Evolutionary conservation across 1,140 invertebrate genomes (phyloP), one percentile per base, ranked within the genome.

Genomic region (Heliconius hewitsoni): DNA sequence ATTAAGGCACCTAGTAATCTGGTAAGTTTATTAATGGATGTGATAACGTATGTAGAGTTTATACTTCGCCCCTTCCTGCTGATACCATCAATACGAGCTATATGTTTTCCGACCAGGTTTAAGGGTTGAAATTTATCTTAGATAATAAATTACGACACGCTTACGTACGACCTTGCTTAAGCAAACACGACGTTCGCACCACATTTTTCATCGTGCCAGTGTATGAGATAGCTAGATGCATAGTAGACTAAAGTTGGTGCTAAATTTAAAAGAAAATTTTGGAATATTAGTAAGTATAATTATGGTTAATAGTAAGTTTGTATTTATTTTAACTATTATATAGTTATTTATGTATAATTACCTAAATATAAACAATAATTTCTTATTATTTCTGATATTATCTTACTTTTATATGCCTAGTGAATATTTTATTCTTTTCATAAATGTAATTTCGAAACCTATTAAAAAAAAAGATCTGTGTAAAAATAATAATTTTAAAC

Each of bases 131-230:
- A 91, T 91, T 92, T 92, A 92, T 92, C 87, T 89, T 79, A 81
- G 72, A 87, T 91, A 89, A 92, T 92, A 92, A 91, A 92, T 91
- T 88, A 91, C 86, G 80, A 46, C 84, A 80, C 83, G 84, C 83
- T 80, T 87, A 85, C 81, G 80, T 82, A 82, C 84, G 87, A 86
- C 89, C 85, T 88, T 86, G 87, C 84, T 91, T 90, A 89, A 92
- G 89, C 87, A 92, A 90, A 91, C 87, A 92, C 89, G 87, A 86
- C 82, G 87, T 89, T 90, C 85, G 85, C 89, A 91, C 85, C 83
- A 86, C 79, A 91, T 92, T 92, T 92, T 91, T 91, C 89, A 92
- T 86, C 72, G 37, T 71, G 57, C 50, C 57, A 50, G 6, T 30
- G 34, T 78, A 60, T 78, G 71, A 74, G 57, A 74, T 74, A 74